Conservation (phyloP, 23 tunicate species). For the Oikopleura vanhoeffeni region DNA sequence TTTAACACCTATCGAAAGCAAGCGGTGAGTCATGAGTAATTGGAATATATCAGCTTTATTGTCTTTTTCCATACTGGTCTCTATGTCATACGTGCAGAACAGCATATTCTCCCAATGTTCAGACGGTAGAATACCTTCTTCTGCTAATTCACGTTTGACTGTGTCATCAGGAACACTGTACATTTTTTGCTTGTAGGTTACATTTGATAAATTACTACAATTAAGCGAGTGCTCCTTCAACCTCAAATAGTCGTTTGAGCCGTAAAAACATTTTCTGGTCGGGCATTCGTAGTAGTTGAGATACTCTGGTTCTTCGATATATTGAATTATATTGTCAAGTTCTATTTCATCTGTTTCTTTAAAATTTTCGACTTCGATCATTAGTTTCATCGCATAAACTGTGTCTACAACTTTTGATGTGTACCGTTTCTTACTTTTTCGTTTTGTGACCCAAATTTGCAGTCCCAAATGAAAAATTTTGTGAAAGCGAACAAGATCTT, state of each 20-base stretch:
- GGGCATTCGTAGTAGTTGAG: neutral
- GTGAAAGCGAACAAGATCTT: neutral
- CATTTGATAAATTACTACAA: neutral
- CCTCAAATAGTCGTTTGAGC: neutral
- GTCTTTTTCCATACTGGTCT: neutral
- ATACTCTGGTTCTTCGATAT: neutral
- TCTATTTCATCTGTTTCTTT: neutral
- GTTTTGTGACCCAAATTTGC: neutral
- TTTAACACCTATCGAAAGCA: neutral
- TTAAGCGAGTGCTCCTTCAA: neutral
- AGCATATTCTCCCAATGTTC: neutral
- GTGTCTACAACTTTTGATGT: neutral
- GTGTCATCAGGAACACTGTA: neutral
- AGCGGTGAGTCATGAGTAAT: neutral
- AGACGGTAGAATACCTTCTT: neutral
- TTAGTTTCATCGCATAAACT: neutral
- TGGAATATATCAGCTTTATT: neutral
- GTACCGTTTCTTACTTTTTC: neutral
- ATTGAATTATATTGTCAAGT: neutral
- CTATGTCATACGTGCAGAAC: neutral
- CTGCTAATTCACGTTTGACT: neutral
- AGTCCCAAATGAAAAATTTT: neutral
- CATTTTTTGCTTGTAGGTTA: neutral
- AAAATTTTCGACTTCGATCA: neutral
- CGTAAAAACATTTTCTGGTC: neutral